A percentile compares a stretch with the other conserved stretches of the same genome.
Evolutionary conservation across 2,888 invertebrate species (phyloP).

Genomic region (Hirudinaria manillensis): DNA sequence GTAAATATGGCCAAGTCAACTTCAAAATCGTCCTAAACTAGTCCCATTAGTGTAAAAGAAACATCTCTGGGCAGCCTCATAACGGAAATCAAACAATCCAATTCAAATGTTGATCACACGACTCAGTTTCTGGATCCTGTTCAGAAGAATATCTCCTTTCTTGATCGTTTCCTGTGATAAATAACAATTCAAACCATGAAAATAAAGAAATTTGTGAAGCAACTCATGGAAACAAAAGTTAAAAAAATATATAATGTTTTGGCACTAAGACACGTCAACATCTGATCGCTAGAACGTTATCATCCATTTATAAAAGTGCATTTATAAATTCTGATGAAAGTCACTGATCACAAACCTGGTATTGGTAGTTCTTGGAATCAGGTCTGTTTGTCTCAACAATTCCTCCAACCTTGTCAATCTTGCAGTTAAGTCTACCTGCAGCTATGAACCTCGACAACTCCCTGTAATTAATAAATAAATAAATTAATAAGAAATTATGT

Average conservation of each 20-base stretch:
- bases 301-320: not conserved
- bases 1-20: too few species aligned
- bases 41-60: not conserved
- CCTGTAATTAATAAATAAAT: conserved; percentile 41
- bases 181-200: conserved; percentile 21
- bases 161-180: conserved; percentile 72
- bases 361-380: conserved; percentile 81
- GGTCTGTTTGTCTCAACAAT: conserved; percentile 90
- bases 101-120: conserved; percentile 89
- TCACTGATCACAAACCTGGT: conserved; percentile 63
- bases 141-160: conserved; percentile 92
- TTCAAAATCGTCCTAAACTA: not conserved
- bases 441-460: conserved; percentile 75
- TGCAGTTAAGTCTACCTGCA: conserved; percentile 90
- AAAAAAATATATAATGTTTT: not conserved
- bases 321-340: not conserved
- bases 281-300: too few species aligned
- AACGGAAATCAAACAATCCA: not conserved
- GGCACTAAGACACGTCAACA: not conserved
- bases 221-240: not conserved
- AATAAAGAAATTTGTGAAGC: not conserved
- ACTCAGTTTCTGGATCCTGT: conserved; percentile 94
- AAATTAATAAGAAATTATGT: not conserved
- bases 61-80: not conserved
- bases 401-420: conserved; percentile 83